phyloP scores from a whole-genome alignment of 2,888 invertebrate genomes.

The Ochropleura leucogaster region DNA sequence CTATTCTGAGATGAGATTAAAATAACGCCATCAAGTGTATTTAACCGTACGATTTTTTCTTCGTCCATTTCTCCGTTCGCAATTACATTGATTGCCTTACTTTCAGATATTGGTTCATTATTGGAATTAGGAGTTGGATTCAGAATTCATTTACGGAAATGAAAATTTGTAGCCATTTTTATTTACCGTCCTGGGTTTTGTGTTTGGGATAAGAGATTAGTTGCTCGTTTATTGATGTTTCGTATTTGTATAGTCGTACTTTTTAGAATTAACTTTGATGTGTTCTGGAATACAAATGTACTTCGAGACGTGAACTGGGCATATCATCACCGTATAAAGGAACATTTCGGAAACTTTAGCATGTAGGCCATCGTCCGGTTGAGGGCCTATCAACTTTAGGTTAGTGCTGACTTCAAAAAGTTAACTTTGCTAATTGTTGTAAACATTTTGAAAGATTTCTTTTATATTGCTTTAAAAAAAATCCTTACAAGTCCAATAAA shows the following conservation, averaged over 20 bases:
- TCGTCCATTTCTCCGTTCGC: constrained; percentile 35
- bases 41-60: constrained; percentile 46
- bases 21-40: constrained; percentile 58
- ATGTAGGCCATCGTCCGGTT: no score
- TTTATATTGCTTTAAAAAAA: not conserved
- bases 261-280: constrained; percentile 17
- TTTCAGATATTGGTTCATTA: constrained; percentile 64
- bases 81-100: constrained; percentile 64
- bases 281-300: constrained; percentile 14
- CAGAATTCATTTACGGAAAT: constrained; percentile 47
- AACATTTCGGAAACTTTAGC: no score
- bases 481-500: not conserved
- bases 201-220: constrained; percentile 49
- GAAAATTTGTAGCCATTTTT: constrained; percentile 56
- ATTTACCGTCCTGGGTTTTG: constrained; percentile 33
- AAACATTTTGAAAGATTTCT: not conserved
- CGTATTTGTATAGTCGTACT: constrained; percentile 9
- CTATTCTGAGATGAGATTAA: constrained; percentile 61
- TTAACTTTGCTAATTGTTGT: not conserved
- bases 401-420: not conserved
- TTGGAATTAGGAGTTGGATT: constrained; percentile 60
- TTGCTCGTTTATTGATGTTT: constrained; percentile 40
- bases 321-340: no score
- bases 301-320: not conserved
- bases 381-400: not conserved